Evolutionary conservation across 2,797 vertebrate genomes (phyloP), one percentile per base, ranked within the genome.

Genomic region (Gastrophryne carolinensis): DNA sequence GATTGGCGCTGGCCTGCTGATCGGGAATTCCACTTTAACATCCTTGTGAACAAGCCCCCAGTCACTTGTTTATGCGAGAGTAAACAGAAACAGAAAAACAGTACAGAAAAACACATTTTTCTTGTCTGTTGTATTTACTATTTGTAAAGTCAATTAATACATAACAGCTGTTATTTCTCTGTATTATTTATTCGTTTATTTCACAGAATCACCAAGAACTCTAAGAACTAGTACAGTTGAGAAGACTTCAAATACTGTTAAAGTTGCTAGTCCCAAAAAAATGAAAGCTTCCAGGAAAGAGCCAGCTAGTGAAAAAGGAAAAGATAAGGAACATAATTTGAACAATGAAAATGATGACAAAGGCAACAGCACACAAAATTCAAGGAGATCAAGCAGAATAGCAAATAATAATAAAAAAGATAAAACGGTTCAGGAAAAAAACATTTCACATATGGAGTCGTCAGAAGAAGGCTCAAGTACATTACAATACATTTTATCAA

Each of bases 151-250:
- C n/a, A n/a, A n/a, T n/a, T n/a, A n/a, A n/a, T n/a, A n/a, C n/a
- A n/a, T n/a, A n/a, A n/a, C n/a, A n/a, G n/a, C n/a, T n/a, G n/a
- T n/a, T n/a, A n/a, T n/a, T n/a, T n/a, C n/a, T 57, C 27, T 63
- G 26, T 5, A 52, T 37, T 54, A 24, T 41, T 24, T 24, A 34
- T 67, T 7, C 17, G n/a, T 17, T 65, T 5, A 56, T 35, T 80
- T 85, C 41, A 76, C 86, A 96, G 95, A 93, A 80, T 5, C 83
- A 54, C 83, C 86, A 73, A 88, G 91, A 83, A 92, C 87, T 85
- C 85, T 91, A 71, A 89, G 87, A 65, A 87, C 87, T 84, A 90
- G 88, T 82, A 92, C 91, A 0, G 81, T 88, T 72, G 89, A 89
- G 61, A 93, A 91, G 35, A 87, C 88, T 66, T 86, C 84, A 0